A percentile compares a stretch with the other conserved stretches of the same genome.
These are phyloP conservation scores for Picathartes gymnocephalus DNA, from an alignment of 2,113 vertebrate species.

Conservation along the genomic window DNA sequence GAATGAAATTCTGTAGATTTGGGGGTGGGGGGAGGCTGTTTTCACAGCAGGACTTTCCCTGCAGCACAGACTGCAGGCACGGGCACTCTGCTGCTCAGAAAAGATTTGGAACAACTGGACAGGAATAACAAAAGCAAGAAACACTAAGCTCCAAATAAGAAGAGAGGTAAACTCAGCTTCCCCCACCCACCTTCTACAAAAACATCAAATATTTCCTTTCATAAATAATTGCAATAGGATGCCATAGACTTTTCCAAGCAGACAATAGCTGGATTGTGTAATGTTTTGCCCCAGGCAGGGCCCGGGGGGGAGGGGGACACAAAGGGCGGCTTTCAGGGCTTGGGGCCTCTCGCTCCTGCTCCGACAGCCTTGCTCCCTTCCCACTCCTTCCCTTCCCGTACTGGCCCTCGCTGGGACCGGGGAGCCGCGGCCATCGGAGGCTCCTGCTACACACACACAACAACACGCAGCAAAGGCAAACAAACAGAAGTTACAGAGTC, in stretches of 20 bases:
- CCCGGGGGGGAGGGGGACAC: constrained; percentile 64
- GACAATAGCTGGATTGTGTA: constrained; percentile 87
- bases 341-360: background rate
- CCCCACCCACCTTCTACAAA: constrained; percentile 65
- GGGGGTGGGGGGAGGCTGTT: background rate
- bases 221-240: constrained; percentile 92
- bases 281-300: constrained; percentile 76
- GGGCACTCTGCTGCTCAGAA: background rate
- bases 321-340: constrained; percentile 79
- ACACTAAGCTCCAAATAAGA: background rate
- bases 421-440: background rate
- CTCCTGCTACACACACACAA: background rate
- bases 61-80: background rate
- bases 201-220: constrained; percentile 87
- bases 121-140: constrained; percentile 22
- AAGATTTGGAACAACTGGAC: background rate
- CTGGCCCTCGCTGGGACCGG: background rate
- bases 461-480: background rate
- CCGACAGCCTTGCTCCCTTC: background rate
- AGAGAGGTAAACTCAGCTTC: constrained; percentile 53
- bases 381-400: background rate
- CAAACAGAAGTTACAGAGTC: background rate
- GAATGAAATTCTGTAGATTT: background rate
- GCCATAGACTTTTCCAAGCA: constrained; percentile 71
- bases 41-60: background rate